phyloP scores from a whole-genome alignment of 1,140 invertebrate genomes.

The Neuroterus valhalla region DNA sequence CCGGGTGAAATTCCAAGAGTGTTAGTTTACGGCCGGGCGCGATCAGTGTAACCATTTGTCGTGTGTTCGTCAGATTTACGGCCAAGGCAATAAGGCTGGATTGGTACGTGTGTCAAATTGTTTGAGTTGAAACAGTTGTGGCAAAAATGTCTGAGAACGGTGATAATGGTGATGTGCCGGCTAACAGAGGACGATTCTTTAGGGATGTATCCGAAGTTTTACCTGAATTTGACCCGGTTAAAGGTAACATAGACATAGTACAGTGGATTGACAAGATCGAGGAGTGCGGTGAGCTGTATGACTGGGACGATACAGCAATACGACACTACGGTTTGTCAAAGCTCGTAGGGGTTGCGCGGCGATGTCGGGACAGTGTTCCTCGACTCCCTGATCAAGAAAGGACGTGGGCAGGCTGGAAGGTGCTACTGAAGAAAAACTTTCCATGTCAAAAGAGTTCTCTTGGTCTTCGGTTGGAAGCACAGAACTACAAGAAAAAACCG shows the following conservation, averaged over 20 bases:
- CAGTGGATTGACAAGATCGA: constrained; percentile 36
- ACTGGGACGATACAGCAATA: constrained; percentile 32
- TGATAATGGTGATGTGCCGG: too few relatives aligned
- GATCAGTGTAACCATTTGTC: too few relatives aligned
- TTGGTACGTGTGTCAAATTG: too few relatives aligned
- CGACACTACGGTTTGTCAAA: constrained; percentile 32
- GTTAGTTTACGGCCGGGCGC: too few relatives aligned
- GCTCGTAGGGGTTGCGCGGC: constrained; percentile 21
- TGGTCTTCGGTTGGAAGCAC: not conserved
- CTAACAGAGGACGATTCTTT: too few relatives aligned
- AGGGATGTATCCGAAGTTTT: not conserved
- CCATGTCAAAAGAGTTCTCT: not conserved
- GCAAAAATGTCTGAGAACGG: too few relatives aligned
- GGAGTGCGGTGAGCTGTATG: constrained; percentile 33
- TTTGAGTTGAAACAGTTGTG: too few relatives aligned
- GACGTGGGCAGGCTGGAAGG: not conserved
- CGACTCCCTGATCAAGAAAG: too few relatives aligned
- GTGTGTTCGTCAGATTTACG: too few relatives aligned
- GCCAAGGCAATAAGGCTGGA: too few relatives aligned
- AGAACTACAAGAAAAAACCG: not conserved
- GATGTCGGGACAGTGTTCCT: constrained; percentile 8
- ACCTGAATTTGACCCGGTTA: not conserved
- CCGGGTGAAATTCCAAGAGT: too few relatives aligned
- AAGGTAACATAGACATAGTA: not conserved
- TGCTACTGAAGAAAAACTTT: not conserved